phyloP scores from a whole-genome alignment of 2,888 invertebrate species.

The Aspidiotus rigidus region DNA sequence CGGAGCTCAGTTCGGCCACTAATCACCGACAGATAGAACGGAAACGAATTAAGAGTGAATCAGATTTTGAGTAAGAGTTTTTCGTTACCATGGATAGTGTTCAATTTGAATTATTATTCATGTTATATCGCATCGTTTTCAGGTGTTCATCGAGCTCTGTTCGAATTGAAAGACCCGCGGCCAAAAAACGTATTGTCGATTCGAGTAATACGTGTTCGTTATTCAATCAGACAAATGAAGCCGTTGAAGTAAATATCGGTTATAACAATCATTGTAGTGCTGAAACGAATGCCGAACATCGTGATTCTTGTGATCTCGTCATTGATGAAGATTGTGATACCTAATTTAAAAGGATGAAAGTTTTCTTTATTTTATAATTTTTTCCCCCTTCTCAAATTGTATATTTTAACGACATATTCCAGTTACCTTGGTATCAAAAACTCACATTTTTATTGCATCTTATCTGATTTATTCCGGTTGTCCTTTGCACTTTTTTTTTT shows the following conservation, averaged over 20 bases:
- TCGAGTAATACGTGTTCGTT: not conserved
- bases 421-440: not conserved
- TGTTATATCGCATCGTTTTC: not conserved
- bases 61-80: constrained; percentile 6
- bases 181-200: constrained; percentile 13
- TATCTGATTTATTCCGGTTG: too few relatives aligned
- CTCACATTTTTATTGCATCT: too few relatives aligned
- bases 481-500: too few relatives aligned
- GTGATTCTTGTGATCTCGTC: constrained; percentile 28
- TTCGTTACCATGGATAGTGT: not conserved
- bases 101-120: not conserved
- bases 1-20: not conserved
- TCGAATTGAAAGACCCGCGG: not conserved
- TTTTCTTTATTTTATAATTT: not conserved
- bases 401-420: not conserved
- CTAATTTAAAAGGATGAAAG: not conserved
- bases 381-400: not conserved
- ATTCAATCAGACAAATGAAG: too few relatives aligned
- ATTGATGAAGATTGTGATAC: constrained; percentile 32
- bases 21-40: constrained; percentile 6
- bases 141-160: not conserved
- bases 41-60: constrained; percentile 14
- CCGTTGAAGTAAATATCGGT: not conserved
- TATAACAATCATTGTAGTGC: not conserved
- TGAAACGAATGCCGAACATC: constrained; percentile 1